These are phyloP conservation scores for Aporophyla nigra DNA, from an alignment of 2,888 invertebrate genomes.

Conservation along the genomic window DNA sequence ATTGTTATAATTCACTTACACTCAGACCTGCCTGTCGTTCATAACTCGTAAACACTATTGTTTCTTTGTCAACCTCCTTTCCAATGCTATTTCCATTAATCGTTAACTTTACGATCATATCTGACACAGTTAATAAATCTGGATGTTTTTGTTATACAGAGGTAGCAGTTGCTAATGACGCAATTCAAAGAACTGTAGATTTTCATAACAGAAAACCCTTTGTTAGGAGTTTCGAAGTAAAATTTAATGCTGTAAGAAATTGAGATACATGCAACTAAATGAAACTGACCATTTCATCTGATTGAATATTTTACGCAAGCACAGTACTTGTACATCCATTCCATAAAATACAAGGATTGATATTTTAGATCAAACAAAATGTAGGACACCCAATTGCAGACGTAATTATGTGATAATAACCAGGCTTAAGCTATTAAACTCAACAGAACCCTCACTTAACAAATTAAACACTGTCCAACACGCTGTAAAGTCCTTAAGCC, in stretches of 20 bases:
- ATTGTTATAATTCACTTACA: constrained; percentile 76
- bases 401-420: constrained; percentile 58
- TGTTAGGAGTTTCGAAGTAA: constrained; percentile 2
- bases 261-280: background rate
- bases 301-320: background rate
- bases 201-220: constrained; percentile 17
- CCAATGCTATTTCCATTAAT: constrained; percentile 81
- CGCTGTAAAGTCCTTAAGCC: constrained; percentile 79
- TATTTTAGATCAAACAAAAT: constrained; percentile 37
- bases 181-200: constrained; percentile 31
- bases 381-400: constrained; percentile 8
- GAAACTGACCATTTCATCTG: background rate
- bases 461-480: constrained; percentile 77
- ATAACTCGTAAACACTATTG: constrained; percentile 80
- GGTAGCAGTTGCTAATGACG: constrained; percentile 25
- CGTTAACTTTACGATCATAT: constrained; percentile 82
- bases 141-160: constrained; percentile 39
- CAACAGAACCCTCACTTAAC: constrained; percentile 72
- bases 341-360: background rate
- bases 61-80: constrained; percentile 81
- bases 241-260: background rate
- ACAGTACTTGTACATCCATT: background rate
- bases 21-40: constrained; percentile 73
- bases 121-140: constrained; percentile 69
- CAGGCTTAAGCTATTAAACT: constrained; percentile 63